Evolutionary conservation across 2,797 vertebrate genomes (phyloP), one percentile per base, ranked within the genome.

Genomic region (Eutrigla gurnardus): DNA sequence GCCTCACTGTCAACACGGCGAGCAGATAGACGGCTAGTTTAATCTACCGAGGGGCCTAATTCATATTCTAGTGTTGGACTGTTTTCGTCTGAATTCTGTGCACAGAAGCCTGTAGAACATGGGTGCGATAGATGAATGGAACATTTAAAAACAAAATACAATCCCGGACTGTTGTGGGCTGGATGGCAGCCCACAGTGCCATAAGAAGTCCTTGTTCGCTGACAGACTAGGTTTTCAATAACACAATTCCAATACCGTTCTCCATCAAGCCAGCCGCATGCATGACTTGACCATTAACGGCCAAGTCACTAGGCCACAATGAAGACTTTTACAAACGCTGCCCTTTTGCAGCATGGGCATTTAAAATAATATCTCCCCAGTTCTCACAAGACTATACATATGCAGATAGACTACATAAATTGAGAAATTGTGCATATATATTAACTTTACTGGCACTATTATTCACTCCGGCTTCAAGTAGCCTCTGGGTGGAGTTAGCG

Each of bases 121-220:
- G 93, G 90, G 79, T 91, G 91, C 77, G 87, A 93, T 91, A 89
- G 87, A 93, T 94, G 91, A 94, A 94, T 92, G 89, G 92, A 92
- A 94, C 92, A 93, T 94, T 94, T 93, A 89, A 93, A 93, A 93
- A 93, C 88, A 88, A 93, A 94, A 94, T 89, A 94, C 93, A 94
- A 93, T 93, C 92, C 89, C 78, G 86, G 91, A 89, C 91, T 94
- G 93, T 93, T 92, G 86, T 81, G 82, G 79, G 60, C 88, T 93
- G 93, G 93, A 91, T 18, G 66, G 80, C 50, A 32, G 93, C 92
- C 93, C 87, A 89, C 90, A 81, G 84, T 70, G 86, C 90, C 91
- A 93, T 92, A 93, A 92, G 88, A 91, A 88, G 75, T 75, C 90
- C 93, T 93, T 94, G 93, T 93, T 93, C 83, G 6, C 84, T 33